Conservation (phyloP, 2,888 invertebrate genomes). For the Galeopsomyia nigrocyanea region DNA sequence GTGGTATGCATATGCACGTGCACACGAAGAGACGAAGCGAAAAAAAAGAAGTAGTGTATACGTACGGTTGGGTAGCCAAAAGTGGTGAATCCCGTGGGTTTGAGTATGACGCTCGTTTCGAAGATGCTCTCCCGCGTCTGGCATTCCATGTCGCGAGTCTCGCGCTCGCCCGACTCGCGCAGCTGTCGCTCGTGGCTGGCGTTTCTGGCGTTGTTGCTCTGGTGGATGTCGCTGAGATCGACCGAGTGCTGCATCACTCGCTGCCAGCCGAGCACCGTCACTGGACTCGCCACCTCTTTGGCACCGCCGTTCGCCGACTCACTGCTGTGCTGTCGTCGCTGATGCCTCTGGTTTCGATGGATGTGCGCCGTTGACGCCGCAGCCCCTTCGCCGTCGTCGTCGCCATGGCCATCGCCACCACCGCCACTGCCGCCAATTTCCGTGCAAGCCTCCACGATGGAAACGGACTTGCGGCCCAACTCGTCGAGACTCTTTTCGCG, state of each 20-base stretch:
- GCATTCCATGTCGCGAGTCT: slow-evolving; percentile 82
- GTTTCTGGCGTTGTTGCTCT: slow-evolving; percentile 66
- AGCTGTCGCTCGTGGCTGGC: slow-evolving; percentile 65
- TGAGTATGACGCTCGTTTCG: slow-evolving; percentile 49
- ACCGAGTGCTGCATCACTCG: slow-evolving; percentile 55
- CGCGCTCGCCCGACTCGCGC: slow-evolving; percentile 68
- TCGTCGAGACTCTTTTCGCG: slow-evolving; percentile 84
- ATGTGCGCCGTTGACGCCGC: too few species aligned
- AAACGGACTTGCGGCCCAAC: slow-evolving; percentile 70
- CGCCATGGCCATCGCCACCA: slow-evolving; percentile 40
- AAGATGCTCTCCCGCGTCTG: slow-evolving; percentile 88
- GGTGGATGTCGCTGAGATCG: slow-evolving; percentile 65
- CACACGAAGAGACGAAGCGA: background rate
- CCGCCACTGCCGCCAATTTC: slow-evolving; percentile 50
- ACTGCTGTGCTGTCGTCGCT: slow-evolving; percentile 16
- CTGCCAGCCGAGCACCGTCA: slow-evolving; percentile 20
- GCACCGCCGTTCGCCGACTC: slow-evolving; percentile 37
- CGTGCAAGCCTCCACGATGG: slow-evolving; percentile 48
- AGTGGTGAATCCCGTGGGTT: slow-evolving; percentile 69
- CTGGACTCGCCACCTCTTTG: slow-evolving; percentile 25
- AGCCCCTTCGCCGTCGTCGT: too few species aligned
- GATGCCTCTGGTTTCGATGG: background rate
- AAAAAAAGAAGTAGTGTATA: slow-evolving; percentile 4
- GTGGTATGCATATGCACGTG: too few species aligned
- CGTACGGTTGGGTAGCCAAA: slow-evolving; percentile 65